Conservation (phyloP, 2,888 invertebrate species). For the Lasius fuliginosus region DNA sequence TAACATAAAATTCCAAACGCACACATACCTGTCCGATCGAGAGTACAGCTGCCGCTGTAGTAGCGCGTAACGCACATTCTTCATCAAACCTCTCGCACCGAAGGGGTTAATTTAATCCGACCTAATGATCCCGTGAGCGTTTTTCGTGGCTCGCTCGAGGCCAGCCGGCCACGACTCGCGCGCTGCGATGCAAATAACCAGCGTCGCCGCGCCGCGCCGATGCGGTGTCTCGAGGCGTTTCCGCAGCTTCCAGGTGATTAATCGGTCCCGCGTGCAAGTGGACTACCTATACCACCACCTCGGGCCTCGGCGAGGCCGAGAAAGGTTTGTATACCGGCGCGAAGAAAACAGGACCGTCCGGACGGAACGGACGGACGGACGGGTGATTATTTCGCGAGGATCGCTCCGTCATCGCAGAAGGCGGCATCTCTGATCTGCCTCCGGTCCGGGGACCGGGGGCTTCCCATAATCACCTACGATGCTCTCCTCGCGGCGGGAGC, state of each 20-base stretch:
- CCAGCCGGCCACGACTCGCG: slow-evolving; percentile 32
- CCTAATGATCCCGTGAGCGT: slow-evolving; percentile 57
- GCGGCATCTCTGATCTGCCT: slow-evolving; percentile 81
- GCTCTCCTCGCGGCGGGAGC: slow-evolving; percentile 72
- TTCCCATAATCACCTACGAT: slow-evolving; percentile 81
- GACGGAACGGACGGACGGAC: slow-evolving; percentile 69
- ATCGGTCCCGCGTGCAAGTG: slow-evolving; percentile 70
- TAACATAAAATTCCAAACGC: neutral
- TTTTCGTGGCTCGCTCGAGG: slow-evolving; percentile 51
- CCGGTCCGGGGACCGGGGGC: slow-evolving; percentile 72
- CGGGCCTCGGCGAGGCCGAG: slow-evolving; percentile 45
- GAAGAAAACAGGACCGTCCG: slow-evolving; percentile 70
- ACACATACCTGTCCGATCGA: neutral
- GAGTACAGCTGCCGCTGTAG: slow-evolving; percentile 7
- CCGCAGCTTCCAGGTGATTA: slow-evolving; percentile 74
- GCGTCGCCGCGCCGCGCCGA: slow-evolving; percentile 49
- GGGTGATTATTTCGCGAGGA: slow-evolving; percentile 83
- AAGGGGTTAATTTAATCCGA: slow-evolving; percentile 57
- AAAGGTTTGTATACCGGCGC: slow-evolving; percentile 64
- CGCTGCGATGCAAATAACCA: slow-evolving; percentile 70
- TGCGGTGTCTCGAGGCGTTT: slow-evolving; percentile 66
- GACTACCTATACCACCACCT: slow-evolving; percentile 63
- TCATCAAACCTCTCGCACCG: slow-evolving; percentile 46
- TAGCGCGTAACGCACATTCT: slow-evolving; percentile 30
- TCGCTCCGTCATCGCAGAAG: slow-evolving; percentile 83